Base-by-base conservation (phyloP, 2,113 vertebrate genomes). In the Aldabrachelys gigantea region DNA sequence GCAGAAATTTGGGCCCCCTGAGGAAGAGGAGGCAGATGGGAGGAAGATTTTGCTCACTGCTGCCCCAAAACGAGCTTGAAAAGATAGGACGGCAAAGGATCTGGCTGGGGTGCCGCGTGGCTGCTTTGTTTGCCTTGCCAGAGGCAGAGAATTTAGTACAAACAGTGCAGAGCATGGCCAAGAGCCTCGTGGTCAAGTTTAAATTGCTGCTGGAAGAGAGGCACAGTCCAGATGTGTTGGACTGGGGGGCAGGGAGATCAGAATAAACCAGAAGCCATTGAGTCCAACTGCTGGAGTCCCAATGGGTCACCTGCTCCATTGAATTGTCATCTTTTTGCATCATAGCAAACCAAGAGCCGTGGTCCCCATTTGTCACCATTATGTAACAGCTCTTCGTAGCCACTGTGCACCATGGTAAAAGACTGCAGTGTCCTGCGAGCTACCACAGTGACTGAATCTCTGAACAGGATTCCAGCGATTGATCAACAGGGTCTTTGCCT, bases 61-160 rank as follows among this genome's bases (percentile, higher is more conserved):
- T 53, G 65, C 27, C 10, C 38, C 25, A 81, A 89, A 86, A 85
- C 21, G 72, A 85, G 49, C 27, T n/a, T 14, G 6, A 1, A 17
- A 88, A 82, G 59, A 10, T 0, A 1, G 0, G 82, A 62, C 75
- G 44, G 62, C 59, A 65, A 78, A 88, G 56, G 62, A 82, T 54
- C 75, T 38, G 59, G 35, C 65, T 50, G 3, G 85, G 47, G 59
- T n/a, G 84, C 17, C 21, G 95, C 86, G 62, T 7, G 0, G 0
- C 19, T 80, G 62, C 11, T 0, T 1, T 76, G n/a, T 35, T 62
- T 65, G 90, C 29, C 8, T 0, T 1, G 10, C 62, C 80, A 84
- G 81, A 16, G 89, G 92, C 38, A 0, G 2, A 50, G 31, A 94
- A 6, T 38, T 91, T 35, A 31, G 57, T n/a, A 84, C 41, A 59